Evolutionary conservation across 2,888 invertebrate genomes (phyloP), one percentile per base, ranked within the genome.

Genomic region (Mesochorus sp.): DNA sequence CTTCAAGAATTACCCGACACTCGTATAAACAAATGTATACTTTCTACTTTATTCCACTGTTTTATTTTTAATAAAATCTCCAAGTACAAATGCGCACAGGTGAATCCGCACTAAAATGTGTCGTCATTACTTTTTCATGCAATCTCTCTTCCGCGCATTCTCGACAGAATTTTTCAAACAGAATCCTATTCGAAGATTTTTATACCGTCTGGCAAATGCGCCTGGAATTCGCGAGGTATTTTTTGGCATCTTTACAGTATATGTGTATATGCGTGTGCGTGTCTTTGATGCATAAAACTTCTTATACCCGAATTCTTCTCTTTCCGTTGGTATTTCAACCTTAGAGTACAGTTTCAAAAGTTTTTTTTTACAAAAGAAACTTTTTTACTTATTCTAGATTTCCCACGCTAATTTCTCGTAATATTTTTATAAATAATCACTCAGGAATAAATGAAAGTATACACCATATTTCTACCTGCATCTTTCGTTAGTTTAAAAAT

Each of bases 211-310:
- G 44, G 53, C 62, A 53, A 64, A 55, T 37, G 26, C 66, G 64
- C 47, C 28, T 37, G 66, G 73, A 73, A 73, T 73, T 49, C 59
- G 73, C 10, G 51, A 67, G 67, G 67, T 21, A 14, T 39, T 39
- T 39, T 67, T 59, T 53, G 61, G 57, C 70, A 59, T 74, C 57
- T 73, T n/a, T n/a, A n/a, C n/a, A n/a, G n/a, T n/a, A n/a, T n/a
- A n/a, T n/a, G n/a, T n/a, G n/a, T n/a, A n/a, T n/a, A n/a, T n/a
- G n/a, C 57, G 2, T 49, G 57, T 44, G 44, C 47, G 42, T 21
- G 37, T 57, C 19, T 34, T 57, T 34, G 55, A 57, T 57, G 31
- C 37, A 57, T 57, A 57, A 57, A 57, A 57, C n/a, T n/a, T n/a
- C n/a, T n/a, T n/a, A n/a, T n/a, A n/a, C n/a, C n/a, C n/a, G n/a